Base-by-base conservation (phyloP, 2,888 invertebrate species). In the Himalopsyche kuldschensis region DNA sequence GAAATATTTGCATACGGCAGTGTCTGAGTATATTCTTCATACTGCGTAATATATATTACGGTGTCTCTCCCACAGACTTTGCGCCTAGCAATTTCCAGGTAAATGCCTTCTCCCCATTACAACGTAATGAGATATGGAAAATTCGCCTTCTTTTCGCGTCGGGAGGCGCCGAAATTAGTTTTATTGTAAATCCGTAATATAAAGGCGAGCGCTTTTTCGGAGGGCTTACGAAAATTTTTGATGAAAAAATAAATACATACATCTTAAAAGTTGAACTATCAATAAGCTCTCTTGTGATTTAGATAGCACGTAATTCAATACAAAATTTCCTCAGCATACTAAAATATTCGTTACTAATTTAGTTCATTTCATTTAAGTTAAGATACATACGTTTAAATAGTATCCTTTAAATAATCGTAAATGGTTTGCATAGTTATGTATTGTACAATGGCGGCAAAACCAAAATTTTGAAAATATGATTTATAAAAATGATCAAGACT, bases 81-180 rank as follows among this genome's bases (percentile, higher is more conserved):
- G 69, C 69, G 69, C 69, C 69, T 69, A 69, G 69, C 69, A 69
- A 69, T 69, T 79, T 80, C 75, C 83, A 83, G 83, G 83, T 83
- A 83, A 80, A 69, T 69, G 80, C 80, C 80, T 78, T 41, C 35
- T 31, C 80, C 48, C 78, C 79, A 83, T 84, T 82, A 80, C 75
- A 75, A 80, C 27, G 79, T 85, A 84, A 85, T 84, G 85, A 85
- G 84, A 85, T 85, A 84, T 85, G 84, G 82, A 85, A 85, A 83
- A 83, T 85, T 85, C 78, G 41, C 55, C 80, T 82, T 27, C 48
- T 80, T 80, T 80, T 81, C 69, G 69, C 69, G 69, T 69, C 69
- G 69, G 69, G 69, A 30, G 69, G 69, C 69, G 31, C 35, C 46
- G 20, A 77, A 77, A 77, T 35, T 77, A 35, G 77, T 77, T 35